phyloP scores from a whole-genome alignment of 2,888 invertebrate genomes.

The Zhuqinia jingwanae region DNA sequence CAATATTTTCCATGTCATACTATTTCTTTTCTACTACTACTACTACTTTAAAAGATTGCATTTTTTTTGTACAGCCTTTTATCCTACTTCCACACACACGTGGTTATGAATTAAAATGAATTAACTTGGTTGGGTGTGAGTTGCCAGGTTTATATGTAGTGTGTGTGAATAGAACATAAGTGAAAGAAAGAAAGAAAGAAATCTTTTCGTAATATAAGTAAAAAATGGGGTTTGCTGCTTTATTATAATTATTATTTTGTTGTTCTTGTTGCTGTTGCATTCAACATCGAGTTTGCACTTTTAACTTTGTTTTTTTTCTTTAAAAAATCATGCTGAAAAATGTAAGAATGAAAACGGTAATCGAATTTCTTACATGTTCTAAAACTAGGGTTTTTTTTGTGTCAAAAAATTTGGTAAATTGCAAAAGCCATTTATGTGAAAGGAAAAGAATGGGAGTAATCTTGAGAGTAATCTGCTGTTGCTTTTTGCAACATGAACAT shows the following conservation, averaged over 20 bases:
- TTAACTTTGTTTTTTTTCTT: constrained; percentile 24
- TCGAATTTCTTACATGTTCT: constrained; percentile 27
- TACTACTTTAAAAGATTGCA: constrained; percentile 41
- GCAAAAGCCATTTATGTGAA: constrained; percentile 28
- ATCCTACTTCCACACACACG: not conserved
- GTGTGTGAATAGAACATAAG: not conserved
- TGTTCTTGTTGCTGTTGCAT: not conserved
- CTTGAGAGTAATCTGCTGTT: constrained; percentile 1
- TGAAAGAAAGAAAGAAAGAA: not conserved
- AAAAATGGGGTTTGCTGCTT: not conserved
- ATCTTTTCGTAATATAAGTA: constrained; percentile 1
- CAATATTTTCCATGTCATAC: not conserved
- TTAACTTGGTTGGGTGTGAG: not conserved
- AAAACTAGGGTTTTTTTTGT: not conserved
- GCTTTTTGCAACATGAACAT: constrained; percentile 25
- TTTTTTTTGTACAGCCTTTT: constrained; percentile 1
- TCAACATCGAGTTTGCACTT: not conserved
- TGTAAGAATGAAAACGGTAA: constrained; percentile 23
- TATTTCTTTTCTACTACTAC: not conserved
- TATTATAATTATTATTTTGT: not conserved
- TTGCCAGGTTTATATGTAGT: not conserved
- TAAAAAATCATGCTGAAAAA: constrained; percentile 9
- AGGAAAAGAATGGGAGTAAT: constrained; percentile 13
- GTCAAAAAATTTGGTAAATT: constrained; percentile 23
- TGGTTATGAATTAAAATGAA: constrained; percentile 38